Evolutionary conservation across 2,797 vertebrate species (phyloP).

Genomic region (Lemur catta): DNA sequence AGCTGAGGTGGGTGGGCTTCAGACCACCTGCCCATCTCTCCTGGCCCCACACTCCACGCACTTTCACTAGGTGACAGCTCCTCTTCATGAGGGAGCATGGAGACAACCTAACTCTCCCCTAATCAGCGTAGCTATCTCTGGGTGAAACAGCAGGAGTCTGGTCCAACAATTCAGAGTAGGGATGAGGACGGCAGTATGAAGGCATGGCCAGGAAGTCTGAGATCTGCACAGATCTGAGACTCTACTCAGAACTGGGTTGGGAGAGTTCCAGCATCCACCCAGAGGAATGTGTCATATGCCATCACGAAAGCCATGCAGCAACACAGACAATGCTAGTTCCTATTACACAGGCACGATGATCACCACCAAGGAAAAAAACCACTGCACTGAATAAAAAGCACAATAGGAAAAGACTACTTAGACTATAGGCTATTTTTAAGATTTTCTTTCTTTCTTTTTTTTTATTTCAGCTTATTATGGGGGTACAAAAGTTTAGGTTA

Average conservation of each 20-base stretch:
- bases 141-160: not conserved
- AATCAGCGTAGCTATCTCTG: fast-evolving
- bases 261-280: not conserved
- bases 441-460: not conserved
- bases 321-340: not conserved
- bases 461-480: no score
- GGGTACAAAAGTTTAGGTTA: no score
- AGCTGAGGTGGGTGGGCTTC: not conserved
- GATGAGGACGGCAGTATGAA: not conserved
- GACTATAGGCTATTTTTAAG: not conserved
- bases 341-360: not conserved
- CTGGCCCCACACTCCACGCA: not conserved
- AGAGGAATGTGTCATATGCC: not conserved
- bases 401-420: not conserved
- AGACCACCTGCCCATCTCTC: conserved; percentile 20
- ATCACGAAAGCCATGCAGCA: not conserved
- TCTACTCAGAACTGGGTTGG: not conserved
- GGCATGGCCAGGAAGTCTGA: not conserved
- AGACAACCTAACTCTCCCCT: not conserved
- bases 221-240: not conserved
- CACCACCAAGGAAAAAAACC: not conserved
- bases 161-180: not conserved
- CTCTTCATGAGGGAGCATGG: not conserved
- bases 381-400: not conserved
- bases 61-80: not conserved